A percentile compares a stretch with the other conserved stretches of the same genome.
These are phyloP conservation scores for Ichneumon xanthorius DNA, from an alignment of 2,888 invertebrate genomes.

Conservation along the genomic window DNA sequence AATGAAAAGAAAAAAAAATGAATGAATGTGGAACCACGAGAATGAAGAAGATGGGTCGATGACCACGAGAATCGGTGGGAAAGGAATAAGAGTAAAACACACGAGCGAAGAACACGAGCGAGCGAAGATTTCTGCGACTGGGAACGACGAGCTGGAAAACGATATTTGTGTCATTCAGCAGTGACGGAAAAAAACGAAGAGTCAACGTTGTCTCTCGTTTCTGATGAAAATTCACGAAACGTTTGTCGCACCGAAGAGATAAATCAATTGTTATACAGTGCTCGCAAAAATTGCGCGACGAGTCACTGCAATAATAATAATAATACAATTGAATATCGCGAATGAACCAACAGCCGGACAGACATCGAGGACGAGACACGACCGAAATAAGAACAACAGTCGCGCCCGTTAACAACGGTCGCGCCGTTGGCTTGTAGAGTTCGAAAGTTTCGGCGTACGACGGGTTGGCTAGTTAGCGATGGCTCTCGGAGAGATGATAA, in stretches of 20 bases:
- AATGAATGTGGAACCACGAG: slow-evolving; percentile 70
- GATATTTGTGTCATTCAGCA: neutral
- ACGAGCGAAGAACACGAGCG: neutral
- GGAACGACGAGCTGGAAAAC: neutral
- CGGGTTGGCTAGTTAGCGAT: slow-evolving; percentile 10
- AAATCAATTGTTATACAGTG: slow-evolving; percentile 9
- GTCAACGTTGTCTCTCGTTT: slow-evolving; percentile 6
- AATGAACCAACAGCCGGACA: slow-evolving; percentile 1
- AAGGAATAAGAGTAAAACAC: slow-evolving; percentile 6
- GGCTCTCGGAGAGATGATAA: neutral
- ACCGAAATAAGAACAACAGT: neutral
- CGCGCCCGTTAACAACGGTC: neutral
- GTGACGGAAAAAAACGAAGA: neutral
- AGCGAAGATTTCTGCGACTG: neutral
- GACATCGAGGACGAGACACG: slow-evolving; percentile 7
- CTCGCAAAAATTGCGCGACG: slow-evolving; percentile 19
- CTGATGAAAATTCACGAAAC: slow-evolving; percentile 13
- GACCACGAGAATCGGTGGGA: slow-evolving; percentile 2
- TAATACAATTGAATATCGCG: slow-evolving; percentile 17
- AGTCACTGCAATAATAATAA: slow-evolving; percentile 21
- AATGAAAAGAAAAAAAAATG: slow-evolving; percentile 70
- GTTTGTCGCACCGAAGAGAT: slow-evolving; percentile 14
- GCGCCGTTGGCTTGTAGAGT: neutral
- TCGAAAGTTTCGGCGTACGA: slow-evolving; percentile 2
- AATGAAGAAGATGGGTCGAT: slow-evolving; percentile 51